Evolutionary conservation across 2,888 invertebrate genomes (phyloP), one percentile per base, ranked within the genome.

Genomic region (Calameuta idolon): DNA sequence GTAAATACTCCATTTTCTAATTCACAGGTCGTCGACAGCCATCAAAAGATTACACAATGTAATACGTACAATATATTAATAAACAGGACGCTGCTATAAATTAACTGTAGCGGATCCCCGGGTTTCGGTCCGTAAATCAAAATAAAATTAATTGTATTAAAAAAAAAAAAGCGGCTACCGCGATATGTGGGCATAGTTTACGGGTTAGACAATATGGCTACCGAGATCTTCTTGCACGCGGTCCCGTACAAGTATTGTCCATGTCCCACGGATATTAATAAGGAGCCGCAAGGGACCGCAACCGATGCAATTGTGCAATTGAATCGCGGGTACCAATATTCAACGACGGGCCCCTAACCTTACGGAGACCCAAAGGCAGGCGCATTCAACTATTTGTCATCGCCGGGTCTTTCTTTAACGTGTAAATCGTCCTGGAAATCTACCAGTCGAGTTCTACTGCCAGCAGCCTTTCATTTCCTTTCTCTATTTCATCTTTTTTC

Each of bases 401-500:
- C 55, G 55, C 55, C 23, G 55, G 55, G 55, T 23, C 55, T 55
- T 55, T 55, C 55, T 55, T 23, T 55, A 55, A 55, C 55, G 55
- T 55, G 23, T 55, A 55, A 55, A 55, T 55, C 55, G 55, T 55
- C 23, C 55, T 55, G 55, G 55, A 55, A 55, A 55, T 55, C 23
- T 55, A 55, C 55, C 55, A 55, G 55, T 55, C 55, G 55, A 55
- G 55, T 55, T 55, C 23, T 55, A 55, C 55, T 23, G 23, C 55
- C 40, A 40, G 40, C 55, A 55, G 55, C 55, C 55, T 55, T 55
- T 55, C 55, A 9, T 9, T 23, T 55, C 55, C 55, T 9, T 55
- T 55, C 55, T 76, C 76, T 77, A 55, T 77, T 55, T 69, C 23
- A 75, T 34, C 69, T 69, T 77, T 37, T 74, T 35, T 71, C 74